Evolutionary conservation across 1,140 invertebrate species (phyloP), one percentile per base, ranked within the genome.

Genomic region (Microplitis mediator): DNA sequence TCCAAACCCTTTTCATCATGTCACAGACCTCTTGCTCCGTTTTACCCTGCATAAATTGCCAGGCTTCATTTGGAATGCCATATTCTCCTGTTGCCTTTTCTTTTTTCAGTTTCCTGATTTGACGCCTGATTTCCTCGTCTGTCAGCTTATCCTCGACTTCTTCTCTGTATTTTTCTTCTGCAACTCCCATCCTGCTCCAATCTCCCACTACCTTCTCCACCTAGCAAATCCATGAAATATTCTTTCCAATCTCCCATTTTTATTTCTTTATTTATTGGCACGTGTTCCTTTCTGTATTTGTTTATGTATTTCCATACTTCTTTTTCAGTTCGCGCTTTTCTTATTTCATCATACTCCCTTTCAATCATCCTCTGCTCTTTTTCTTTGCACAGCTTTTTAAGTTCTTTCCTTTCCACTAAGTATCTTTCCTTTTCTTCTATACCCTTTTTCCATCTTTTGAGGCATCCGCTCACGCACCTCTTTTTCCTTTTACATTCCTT

Each of bases 291-390:
- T 36, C 61, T 74, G 2, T 45, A 11, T 58, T 45, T 70, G 8
- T 74, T 65, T 1, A 71, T 74, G 35, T 54, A 64, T 23, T 74
- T 31, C 73, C 68, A 74, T 0, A 50, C 32, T 50, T 74, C 61
- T 13, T 61, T 63, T 16, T 74, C 51, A 3, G 31, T 58, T 9
- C 16, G 61, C 71, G 50, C 39, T 3, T 11, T 2, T 66, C 11
- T 36, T 31, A 70, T 52, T 56, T 56, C 39, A 9, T 71, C 14
- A 14, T 52, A n/a, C 50, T 65, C 52, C 54, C 60, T 61, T 4
- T 67, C 39, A 62, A 39, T 23, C 6, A 45, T 31, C 23, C 67
- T 34, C 4, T 54, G 36, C 11, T 13, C 56, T 71, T 61, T n/a
- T 0, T 52, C 32, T 3, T 74, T 13, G 45, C 64, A 74, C 56